Evolutionary conservation across 1,140 invertebrate genomes (phyloP).

Genomic region (Sminthurinus signatus): DNA sequence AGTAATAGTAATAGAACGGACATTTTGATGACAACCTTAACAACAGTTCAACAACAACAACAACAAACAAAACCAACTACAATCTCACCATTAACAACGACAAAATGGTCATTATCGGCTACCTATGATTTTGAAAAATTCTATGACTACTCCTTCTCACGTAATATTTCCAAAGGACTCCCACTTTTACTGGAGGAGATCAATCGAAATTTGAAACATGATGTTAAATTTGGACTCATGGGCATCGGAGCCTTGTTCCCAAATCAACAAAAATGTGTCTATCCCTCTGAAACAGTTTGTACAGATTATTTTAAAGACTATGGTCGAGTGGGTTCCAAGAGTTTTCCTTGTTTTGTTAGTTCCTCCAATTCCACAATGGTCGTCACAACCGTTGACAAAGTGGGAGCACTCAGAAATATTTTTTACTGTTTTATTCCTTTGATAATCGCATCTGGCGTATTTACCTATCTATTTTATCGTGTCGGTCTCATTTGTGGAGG

Average conservation of each 20-base stretch:
- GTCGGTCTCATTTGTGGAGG: constrained; percentile 39
- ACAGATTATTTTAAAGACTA: constrained; percentile 39
- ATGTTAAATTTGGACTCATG: not conserved
- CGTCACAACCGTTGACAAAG: constrained; percentile 39
- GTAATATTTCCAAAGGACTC: not conserved
- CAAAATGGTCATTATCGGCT: not conserved
- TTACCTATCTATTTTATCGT: constrained; percentile 41
- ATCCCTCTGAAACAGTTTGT: constrained; percentile 43
- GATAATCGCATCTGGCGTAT: constrained; percentile 37
- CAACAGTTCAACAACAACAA: too few species aligned
- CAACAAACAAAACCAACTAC: too few species aligned
- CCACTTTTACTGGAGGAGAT: constrained; percentile 17
- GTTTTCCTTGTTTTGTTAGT: constrained; percentile 41
- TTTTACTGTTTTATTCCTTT: constrained; percentile 41
- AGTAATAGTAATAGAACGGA: too few species aligned
- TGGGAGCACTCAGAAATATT: constrained; percentile 39
- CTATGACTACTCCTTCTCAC: not conserved
- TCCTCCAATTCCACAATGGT: constrained; percentile 35
- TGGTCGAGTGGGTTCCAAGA: constrained; percentile 17
- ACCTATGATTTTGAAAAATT: not conserved
- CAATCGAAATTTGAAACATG: constrained; percentile 11
- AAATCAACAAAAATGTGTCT: constrained; percentile 45
- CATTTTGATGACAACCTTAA: too few species aligned
- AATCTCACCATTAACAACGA: too few species aligned
- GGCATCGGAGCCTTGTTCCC: constrained; percentile 41